phyloP scores from a whole-genome alignment of 2,113 vertebrate species.

The Meles meles region DNA sequence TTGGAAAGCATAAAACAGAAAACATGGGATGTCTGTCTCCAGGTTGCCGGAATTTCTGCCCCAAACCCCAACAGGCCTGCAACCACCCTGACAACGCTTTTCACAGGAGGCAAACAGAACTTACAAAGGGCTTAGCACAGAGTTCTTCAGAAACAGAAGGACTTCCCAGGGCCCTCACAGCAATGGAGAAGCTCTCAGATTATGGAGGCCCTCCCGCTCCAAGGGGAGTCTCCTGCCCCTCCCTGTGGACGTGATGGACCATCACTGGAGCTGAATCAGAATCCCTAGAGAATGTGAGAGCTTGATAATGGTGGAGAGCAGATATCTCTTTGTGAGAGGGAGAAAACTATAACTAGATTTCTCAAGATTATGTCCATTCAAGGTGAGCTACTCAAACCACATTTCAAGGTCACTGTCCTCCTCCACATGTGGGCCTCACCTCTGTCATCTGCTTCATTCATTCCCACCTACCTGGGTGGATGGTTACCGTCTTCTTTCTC shows the following conservation, averaged over 20 bases:
- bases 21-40: not conserved
- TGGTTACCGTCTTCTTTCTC: not conserved
- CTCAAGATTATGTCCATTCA: not conserved
- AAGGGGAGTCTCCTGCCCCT: not conserved
- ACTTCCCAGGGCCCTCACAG: not conserved
- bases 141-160: not conserved
- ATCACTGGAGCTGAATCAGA: not conserved
- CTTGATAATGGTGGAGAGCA: not conserved
- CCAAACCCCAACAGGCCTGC: too few relatives aligned
- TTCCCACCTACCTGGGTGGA: not conserved
- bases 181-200: not conserved
- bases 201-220: not conserved
- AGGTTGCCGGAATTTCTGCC: not conserved
- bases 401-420: not conserved
- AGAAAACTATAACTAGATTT: not conserved
- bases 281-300: not conserved
- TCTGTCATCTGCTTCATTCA: not conserved
- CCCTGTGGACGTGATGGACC: not conserved
- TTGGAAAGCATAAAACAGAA: not conserved
- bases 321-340: not conserved
- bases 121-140: not conserved
- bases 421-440: not conserved
- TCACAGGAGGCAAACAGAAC: not conserved
- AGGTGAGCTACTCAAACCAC: not conserved
- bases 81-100: not conserved